phyloP scores from a whole-genome alignment of 2,797 vertebrate genomes.

The Galago senegalensis region DNA sequence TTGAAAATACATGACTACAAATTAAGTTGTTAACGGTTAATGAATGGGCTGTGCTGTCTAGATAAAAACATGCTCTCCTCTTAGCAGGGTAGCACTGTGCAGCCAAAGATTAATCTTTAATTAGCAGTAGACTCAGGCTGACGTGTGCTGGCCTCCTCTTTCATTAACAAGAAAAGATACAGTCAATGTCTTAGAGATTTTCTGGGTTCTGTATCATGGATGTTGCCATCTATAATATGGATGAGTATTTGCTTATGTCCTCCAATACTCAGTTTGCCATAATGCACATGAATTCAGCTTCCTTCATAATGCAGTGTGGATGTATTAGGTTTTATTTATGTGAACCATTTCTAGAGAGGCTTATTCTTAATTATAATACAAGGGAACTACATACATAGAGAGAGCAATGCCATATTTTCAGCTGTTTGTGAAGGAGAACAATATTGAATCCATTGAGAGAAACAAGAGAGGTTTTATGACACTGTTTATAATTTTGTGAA shows the following conservation, averaged over 20 bases:
- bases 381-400: not conserved
- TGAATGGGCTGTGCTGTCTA: not conserved
- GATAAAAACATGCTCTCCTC: not conserved
- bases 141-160: not conserved
- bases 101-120: not conserved
- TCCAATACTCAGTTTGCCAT: not conserved
- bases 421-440: constrained; percentile 28
- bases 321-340: not conserved
- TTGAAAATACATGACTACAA: not conserved
- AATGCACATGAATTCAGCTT: not conserved
- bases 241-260: not conserved
- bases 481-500: constrained; percentile 19
- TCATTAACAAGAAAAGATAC: not conserved
- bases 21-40: constrained; percentile 27
- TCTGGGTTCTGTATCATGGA: not conserved
- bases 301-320: not conserved
- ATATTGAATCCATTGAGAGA: not conserved
- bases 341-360: not conserved
- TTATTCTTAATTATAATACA: not conserved
- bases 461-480: not conserved
- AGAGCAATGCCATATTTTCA: not conserved
- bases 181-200: not conserved
- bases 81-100: not conserved
- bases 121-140: not conserved
- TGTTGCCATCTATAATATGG: not conserved